Base-by-base conservation (phyloP, 2,888 invertebrate genomes). In the Nudaria mundana region DNA sequence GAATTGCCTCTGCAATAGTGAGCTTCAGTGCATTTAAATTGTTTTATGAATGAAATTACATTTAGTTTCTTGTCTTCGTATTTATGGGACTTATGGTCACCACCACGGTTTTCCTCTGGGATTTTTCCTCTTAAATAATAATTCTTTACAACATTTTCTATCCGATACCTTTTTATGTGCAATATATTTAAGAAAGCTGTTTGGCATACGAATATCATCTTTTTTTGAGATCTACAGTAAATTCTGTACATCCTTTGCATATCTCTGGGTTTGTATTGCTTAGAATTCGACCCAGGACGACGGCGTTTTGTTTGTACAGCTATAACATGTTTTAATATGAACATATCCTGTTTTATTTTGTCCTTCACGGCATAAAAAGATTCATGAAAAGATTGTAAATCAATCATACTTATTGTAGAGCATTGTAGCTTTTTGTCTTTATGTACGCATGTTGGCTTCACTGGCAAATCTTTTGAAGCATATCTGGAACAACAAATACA, bases 311-410 rank as follows among this genome's bases (percentile, higher is more conserved):
- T 33, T 33, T 33, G 5, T 14, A 33, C 24, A 13, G 13, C 20
- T 29, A 8, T 22, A 11, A 37, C 32, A 35, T 44, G 44, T 44
- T 44, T 44, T 16, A 44, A 38, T 40, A 44, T 32, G 18, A 44
- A 44, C 10, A 14, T 14, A 20, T 37, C 40, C 37, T 40, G 44
- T 37, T 40, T 44, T 26, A 40, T 6, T 37, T 40, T 44, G 18
- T 40, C 40, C 12, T 37, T 33, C n/a, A 44, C 11, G 18, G n/a
- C 10, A 37, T 33, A 40, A 40, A 44, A 40, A 18, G 37, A 32
- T 24, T 34, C 33, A 32, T 44, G 36, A 14, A 44, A 33, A 7
- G n/a, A 12, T 22, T 23, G 29, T 40, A 44, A 14, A 16, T 44
- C 44, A 26, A 25, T 18, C 44, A 39, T 13, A 23, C 14, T 7